These are phyloP conservation scores for Siphonodentalium dalli DNA, from an alignment of 2,888 invertebrate genomes.

Conservation along the genomic window DNA sequence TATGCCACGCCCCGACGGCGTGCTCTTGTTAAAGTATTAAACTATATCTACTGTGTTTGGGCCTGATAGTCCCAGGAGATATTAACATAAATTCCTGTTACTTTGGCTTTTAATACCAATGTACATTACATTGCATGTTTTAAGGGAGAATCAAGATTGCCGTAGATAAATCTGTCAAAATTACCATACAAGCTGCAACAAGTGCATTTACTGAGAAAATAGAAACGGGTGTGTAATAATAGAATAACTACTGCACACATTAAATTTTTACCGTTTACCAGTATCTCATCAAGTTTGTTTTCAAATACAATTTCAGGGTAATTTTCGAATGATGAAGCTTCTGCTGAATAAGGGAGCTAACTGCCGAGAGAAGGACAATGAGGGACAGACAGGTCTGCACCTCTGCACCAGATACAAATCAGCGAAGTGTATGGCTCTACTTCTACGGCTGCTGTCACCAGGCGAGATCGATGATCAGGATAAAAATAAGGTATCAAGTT, in stretches of 20 bases:
- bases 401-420: conserved; percentile 63
- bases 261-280: background rate
- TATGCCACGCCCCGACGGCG: too few species aligned
- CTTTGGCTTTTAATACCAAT: too few species aligned
- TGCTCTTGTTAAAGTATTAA: too few species aligned
- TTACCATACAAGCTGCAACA: too few species aligned
- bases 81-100: too few species aligned
- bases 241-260: background rate
- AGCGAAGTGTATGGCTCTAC: conserved; percentile 60
- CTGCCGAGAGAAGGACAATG: conserved; percentile 61
- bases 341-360: conserved; percentile 60
- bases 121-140: too few species aligned
- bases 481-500: conserved; percentile 63
- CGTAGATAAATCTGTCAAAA: too few species aligned
- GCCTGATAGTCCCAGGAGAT: too few species aligned
- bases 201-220: too few species aligned
- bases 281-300: background rate
- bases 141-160: too few species aligned
- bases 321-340: conserved; percentile 56
- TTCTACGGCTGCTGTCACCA: conserved; percentile 60
- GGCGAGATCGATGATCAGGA: conserved; percentile 65
- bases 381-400: conserved; percentile 63
- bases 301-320: conserved; percentile 47
- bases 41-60: too few species aligned
- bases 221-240: too few species aligned